A percentile compares a stretch with the other conserved stretches of the same genome.
These are phyloP conservation scores for Bos indicus DNA, from an alignment of 2,113 vertebrate genomes.

Conservation along the genomic window DNA sequence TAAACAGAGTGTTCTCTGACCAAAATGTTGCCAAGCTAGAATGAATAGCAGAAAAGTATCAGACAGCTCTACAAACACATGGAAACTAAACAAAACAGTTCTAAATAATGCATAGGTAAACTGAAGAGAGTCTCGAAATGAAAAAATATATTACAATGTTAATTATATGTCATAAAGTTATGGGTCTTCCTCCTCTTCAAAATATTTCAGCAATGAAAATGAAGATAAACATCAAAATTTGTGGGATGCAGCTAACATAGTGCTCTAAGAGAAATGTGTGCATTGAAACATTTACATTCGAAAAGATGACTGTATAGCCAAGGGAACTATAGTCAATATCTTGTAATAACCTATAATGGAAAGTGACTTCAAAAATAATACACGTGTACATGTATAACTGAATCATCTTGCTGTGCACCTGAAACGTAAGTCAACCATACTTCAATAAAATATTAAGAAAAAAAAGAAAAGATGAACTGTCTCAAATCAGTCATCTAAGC, in stretches of 20 bases:
- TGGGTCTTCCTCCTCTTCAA: not conserved
- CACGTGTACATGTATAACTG: not conserved
- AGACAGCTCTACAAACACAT: not conserved
- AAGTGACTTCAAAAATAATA: not conserved
- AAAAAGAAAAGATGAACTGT: not conserved
- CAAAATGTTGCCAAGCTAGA: not conserved
- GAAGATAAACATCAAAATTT: not conserved
- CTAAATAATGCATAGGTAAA: not conserved
- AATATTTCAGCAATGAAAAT: not conserved
- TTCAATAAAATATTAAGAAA: not conserved
- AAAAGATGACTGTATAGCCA: not conserved
- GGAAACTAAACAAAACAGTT: not conserved
- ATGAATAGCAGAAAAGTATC: not conserved
- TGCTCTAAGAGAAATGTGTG: not conserved
- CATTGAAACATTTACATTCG: not conserved
- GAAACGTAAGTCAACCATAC: not conserved
- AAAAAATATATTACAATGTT: not conserved
- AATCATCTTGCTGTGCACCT: not conserved
- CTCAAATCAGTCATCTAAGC: not conserved
- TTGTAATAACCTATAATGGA: not conserved
- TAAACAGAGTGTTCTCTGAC: not conserved
- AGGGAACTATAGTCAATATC: not conserved
- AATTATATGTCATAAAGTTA: not conserved
- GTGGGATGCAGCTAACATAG: not conserved
- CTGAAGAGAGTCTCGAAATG: not conserved